These are phyloP conservation scores for Calameuta pallipes DNA, from an alignment of 2,888 invertebrate genomes.

Conservation along the genomic window DNA sequence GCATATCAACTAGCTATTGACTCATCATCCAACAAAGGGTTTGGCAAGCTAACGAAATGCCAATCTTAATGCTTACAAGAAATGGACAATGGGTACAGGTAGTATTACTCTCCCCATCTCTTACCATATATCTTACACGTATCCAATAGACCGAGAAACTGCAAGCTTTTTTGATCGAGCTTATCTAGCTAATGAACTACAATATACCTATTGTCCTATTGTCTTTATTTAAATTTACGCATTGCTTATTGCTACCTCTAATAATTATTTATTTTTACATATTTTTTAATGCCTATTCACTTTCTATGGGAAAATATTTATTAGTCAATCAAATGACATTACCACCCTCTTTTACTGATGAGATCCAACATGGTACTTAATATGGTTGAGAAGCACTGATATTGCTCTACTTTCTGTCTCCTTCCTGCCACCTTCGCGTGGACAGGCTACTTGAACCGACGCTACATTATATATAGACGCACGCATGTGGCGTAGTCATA, in stretches of 20 bases:
- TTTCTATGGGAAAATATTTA: background rate
- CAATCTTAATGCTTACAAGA: background rate
- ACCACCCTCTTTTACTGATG: background rate
- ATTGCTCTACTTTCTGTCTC: slow-evolving; percentile 44
- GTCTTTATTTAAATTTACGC: background rate
- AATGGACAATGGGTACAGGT: background rate
- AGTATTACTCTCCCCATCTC: background rate
- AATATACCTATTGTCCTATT: background rate
- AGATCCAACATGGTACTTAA: background rate
- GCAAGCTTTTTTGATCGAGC: background rate
- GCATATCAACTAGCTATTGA: slow-evolving; percentile 47
- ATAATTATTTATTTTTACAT: background rate
- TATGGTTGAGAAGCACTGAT: slow-evolving; percentile 39
- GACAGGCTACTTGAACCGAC: slow-evolving; percentile 21
- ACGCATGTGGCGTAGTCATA: slow-evolving; percentile 16
- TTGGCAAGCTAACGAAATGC: background rate
- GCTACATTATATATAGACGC: slow-evolving; percentile 29
- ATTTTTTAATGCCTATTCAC: background rate
- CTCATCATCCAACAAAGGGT: slow-evolving; percentile 29
- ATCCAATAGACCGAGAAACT: background rate
- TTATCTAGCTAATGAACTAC: background rate
- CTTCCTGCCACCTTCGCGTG: slow-evolving; percentile 31
- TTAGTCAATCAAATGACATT: background rate
- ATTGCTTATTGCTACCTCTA: background rate
- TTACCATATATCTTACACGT: background rate